Conservation (phyloP, 2,888 invertebrate genomes). For the Oligia fasciuncula region DNA sequence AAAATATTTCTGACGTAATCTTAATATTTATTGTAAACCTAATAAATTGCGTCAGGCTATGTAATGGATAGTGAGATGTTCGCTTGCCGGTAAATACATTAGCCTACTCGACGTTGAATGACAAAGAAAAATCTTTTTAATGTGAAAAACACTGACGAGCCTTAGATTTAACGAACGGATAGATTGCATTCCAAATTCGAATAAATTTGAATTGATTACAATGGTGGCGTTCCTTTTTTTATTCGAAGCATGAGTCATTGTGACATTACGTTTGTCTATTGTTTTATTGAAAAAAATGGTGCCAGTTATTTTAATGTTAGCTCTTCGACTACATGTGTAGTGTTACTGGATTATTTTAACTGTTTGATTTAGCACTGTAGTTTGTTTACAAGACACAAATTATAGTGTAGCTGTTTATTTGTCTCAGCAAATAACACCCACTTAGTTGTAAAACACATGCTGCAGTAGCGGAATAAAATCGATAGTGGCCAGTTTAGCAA, state of each 20-base stretch:
- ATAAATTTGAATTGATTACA: conserved; percentile 50
- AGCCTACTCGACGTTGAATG: conserved; percentile 50
- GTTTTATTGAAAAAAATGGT: conserved; percentile 17
- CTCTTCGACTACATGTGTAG: not conserved
- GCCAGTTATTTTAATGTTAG: not conserved
- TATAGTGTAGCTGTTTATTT: not conserved
- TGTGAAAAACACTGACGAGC: conserved; percentile 22
- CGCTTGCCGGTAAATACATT: conserved; percentile 57
- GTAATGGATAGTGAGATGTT: conserved; percentile 54
- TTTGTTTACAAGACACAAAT: not conserved
- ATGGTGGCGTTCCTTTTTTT: conserved; percentile 21
- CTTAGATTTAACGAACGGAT: conserved; percentile 21
- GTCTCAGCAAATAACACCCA: not conserved
- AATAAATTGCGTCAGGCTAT: conserved; percentile 55
- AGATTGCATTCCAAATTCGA: conserved; percentile 43
- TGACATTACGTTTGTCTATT: not conserved
- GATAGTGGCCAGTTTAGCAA: not conserved
- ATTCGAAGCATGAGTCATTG: conserved; percentile 2
- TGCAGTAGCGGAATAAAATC: not conserved
- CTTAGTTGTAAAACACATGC: not conserved
- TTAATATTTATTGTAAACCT: conserved; percentile 33
- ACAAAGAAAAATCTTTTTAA: conserved; percentile 38
- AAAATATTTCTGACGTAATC: conserved; percentile 47
- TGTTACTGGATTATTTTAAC: not conserved
- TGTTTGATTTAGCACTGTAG: not conserved